These are phyloP conservation scores for Chrysolina americana DNA, from an alignment of 2,888 invertebrate species.

Conservation along the genomic window DNA sequence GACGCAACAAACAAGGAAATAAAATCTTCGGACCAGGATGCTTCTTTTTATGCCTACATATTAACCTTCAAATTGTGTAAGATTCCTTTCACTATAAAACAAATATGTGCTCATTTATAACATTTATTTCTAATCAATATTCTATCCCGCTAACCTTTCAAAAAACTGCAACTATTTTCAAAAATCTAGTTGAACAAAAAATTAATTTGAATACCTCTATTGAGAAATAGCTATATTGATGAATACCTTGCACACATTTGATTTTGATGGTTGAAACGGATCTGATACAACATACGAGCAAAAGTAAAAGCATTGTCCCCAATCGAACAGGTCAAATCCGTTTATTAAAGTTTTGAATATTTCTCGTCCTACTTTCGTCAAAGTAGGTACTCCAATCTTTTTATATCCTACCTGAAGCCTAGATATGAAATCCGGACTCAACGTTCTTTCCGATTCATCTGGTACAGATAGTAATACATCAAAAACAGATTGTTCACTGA, in stretches of 20 bases:
- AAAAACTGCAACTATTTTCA: neutral
- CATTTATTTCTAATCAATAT: neutral
- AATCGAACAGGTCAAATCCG: constrained; percentile 64
- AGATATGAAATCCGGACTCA: constrained; percentile 66
- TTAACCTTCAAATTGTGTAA: constrained; percentile 59
- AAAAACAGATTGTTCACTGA: constrained; percentile 61
- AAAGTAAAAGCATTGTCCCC: constrained; percentile 65
- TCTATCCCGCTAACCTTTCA: neutral
- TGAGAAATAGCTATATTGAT: constrained; percentile 2
- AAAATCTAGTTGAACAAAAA: neutral
- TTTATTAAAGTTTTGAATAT: constrained; percentile 55
- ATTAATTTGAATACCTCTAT: neutral
- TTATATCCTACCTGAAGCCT: constrained; percentile 66
- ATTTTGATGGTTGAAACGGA: constrained; percentile 44
- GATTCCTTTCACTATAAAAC: constrained; percentile 58
- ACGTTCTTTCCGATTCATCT: constrained; percentile 62
- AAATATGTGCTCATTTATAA: constrained; percentile 11
- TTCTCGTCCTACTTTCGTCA: constrained; percentile 51
- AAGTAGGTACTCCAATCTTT: constrained; percentile 37
- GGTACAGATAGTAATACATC: constrained; percentile 64
- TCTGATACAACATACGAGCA: constrained; percentile 51
- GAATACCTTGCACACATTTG: constrained; percentile 15
- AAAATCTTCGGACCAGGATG: constrained; percentile 59
- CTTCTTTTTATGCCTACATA: constrained; percentile 59
- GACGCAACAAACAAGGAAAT: constrained; percentile 51